These are phyloP conservation scores for Damaliscus lunatus DNA, from an alignment of 2,113 vertebrate genomes.

Conservation along the genomic window DNA sequence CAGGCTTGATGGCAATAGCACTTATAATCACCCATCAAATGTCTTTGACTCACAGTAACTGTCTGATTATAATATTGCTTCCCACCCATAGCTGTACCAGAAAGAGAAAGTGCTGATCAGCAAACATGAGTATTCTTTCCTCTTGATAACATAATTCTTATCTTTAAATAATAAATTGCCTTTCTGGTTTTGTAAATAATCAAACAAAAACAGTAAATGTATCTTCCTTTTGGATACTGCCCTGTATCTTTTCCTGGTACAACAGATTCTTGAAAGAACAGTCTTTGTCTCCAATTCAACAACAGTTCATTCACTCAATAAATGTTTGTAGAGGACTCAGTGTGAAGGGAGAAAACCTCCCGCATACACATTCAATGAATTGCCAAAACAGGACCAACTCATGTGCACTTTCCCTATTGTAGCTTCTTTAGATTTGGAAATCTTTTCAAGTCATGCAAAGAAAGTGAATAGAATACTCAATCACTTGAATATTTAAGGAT, in stretches of 20 bases:
- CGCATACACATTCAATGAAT: not conserved
- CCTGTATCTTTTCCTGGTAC: not conserved
- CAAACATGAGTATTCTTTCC: not conserved
- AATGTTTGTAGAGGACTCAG: not conserved
- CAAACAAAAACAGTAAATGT: not conserved
- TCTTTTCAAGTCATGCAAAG: not conserved
- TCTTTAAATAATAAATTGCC: not conserved
- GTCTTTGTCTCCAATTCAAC: not conserved
- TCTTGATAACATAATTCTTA: not conserved
- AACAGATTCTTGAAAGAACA: not conserved
- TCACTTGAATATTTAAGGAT: not conserved
- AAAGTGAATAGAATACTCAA: not conserved
- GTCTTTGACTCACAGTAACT: conserved; percentile 6
- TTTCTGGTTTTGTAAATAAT: not conserved
- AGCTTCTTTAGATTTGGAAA: not conserved
- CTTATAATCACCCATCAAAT: not conserved
- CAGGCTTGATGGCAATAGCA: not conserved
- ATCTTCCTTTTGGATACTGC: not conserved
- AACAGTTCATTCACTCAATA: not conserved
- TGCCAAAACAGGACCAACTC: not conserved
- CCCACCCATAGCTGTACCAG: not conserved
- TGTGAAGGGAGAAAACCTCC: not conserved
- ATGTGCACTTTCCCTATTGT: not conserved
- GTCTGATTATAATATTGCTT: conserved; percentile 6
- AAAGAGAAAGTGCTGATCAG: not conserved